Evolutionary conservation across 64 coral and sea anemone species (phyloP).

Genomic region (Dendronephthya gigantea): DNA sequence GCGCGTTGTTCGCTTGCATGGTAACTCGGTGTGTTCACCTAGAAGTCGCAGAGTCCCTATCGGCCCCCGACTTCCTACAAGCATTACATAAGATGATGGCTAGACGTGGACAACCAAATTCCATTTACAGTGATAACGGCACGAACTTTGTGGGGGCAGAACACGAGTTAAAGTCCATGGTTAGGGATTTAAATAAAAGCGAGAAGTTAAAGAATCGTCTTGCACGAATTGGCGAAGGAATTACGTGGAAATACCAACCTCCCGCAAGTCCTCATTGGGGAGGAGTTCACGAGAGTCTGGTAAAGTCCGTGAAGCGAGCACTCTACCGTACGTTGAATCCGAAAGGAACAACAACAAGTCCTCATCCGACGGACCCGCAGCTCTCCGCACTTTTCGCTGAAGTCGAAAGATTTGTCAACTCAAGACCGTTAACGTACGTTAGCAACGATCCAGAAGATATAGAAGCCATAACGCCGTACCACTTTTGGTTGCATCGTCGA

Average conservation of each 20-base stretch:
- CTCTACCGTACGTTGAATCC: background rate
- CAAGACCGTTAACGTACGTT: background rate
- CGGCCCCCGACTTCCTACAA: background rate
- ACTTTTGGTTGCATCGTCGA: background rate
- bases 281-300: background rate
- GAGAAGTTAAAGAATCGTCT: background rate
- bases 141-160: background rate
- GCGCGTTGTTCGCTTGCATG: background rate
- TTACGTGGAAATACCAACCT: background rate
- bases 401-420: background rate
- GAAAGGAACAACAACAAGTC: background rate
- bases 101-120: background rate
- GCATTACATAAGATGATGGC: background rate
- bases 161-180: background rate
- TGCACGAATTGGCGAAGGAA: background rate
- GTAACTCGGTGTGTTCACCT: background rate
- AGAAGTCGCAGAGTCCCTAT: background rate
- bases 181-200: background rate
- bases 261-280: background rate
- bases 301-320: background rate
- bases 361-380: background rate
- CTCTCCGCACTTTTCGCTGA: background rate
- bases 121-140: constrained; percentile 1
- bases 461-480: background rate
- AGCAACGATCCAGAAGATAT: background rate